Percentiles rank a stretch among this genome's conserved stretches.
Conservation (phyloP, 2,113 vertebrate genomes). For the Caranx ignobilis region DNA sequence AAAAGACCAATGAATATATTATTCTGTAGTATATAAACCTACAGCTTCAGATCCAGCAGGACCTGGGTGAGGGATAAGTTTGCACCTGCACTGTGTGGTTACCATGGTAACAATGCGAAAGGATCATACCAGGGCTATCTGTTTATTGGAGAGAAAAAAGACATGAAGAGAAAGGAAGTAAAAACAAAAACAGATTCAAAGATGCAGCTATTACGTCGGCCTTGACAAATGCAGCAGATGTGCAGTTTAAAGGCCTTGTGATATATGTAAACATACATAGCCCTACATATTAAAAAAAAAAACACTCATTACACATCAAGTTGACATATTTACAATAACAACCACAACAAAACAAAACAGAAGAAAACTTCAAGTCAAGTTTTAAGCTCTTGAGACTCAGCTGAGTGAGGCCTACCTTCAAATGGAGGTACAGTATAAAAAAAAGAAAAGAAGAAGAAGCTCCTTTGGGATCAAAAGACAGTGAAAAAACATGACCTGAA, state of each 20-base stretch:
- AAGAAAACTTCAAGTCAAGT: not conserved
- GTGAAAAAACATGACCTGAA: not conserved
- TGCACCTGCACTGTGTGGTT: slow-evolving; percentile 68
- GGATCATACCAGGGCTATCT: slow-evolving; percentile 67
- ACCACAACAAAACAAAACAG: too few relatives aligned
- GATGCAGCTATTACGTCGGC: not conserved
- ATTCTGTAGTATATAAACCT: slow-evolving; percentile 20
- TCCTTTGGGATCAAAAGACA: not conserved
- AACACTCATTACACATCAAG: not conserved
- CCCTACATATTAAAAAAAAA: not conserved
- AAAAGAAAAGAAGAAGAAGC: not conserved
- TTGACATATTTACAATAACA: not conserved
- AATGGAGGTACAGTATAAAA: not conserved
- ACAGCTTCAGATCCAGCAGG: slow-evolving; percentile 43
- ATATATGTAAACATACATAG: not conserved
- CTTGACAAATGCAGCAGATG: not conserved
- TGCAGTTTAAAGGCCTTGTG: not conserved
- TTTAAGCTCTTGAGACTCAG: not conserved
- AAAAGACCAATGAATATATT: slow-evolving; percentile 36
- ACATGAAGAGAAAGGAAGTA: slow-evolving; percentile 2
- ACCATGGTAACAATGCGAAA: slow-evolving; percentile 73
- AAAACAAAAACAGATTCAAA: slow-evolving; percentile 21
- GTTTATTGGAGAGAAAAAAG: slow-evolving; percentile 53
- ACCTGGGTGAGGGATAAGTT: slow-evolving; percentile 58
- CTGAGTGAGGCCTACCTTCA: not conserved